Percentiles rank a stretch among this genome's conserved stretches.
These are phyloP conservation scores for Deilephila porcellus DNA, from an alignment of 2,888 invertebrate species.

Conservation along the genomic window DNA sequence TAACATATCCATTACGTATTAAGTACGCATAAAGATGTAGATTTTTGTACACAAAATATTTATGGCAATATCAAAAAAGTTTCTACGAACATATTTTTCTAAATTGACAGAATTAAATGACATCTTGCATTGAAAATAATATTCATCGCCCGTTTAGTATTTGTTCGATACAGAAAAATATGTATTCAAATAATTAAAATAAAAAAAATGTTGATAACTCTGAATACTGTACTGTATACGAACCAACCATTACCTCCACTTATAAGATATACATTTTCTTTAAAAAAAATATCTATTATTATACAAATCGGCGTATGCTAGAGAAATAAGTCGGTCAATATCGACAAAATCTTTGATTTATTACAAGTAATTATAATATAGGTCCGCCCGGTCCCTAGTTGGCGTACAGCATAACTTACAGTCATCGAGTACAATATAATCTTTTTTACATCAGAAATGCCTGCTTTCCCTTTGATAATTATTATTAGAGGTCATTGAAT, in stretches of 20 bases:
- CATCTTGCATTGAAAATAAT: not conserved
- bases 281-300: not conserved
- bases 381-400: not conserved
- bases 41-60: constrained; percentile 8
- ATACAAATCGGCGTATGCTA: not conserved
- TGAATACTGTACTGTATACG: no score
- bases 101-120: not conserved
- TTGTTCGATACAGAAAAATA: no score
- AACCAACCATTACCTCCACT: not conserved
- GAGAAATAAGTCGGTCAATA: not conserved
- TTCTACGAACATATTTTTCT: not conserved
- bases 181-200: no score
- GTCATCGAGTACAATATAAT: not conserved
- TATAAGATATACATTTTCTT: not conserved
- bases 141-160: not conserved
- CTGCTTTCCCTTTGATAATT: not conserved
- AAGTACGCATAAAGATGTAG: not conserved
- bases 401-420: constrained; percentile 5
- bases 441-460: not conserved
- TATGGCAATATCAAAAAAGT: constrained; percentile 7
- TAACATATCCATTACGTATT: not conserved
- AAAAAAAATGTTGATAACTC: no score
- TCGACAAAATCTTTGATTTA: no score
- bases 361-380: not conserved
- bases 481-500: not conserved